phyloP scores from a whole-genome alignment of 1,140 invertebrate genomes.

The Eulimnadia texana region DNA sequence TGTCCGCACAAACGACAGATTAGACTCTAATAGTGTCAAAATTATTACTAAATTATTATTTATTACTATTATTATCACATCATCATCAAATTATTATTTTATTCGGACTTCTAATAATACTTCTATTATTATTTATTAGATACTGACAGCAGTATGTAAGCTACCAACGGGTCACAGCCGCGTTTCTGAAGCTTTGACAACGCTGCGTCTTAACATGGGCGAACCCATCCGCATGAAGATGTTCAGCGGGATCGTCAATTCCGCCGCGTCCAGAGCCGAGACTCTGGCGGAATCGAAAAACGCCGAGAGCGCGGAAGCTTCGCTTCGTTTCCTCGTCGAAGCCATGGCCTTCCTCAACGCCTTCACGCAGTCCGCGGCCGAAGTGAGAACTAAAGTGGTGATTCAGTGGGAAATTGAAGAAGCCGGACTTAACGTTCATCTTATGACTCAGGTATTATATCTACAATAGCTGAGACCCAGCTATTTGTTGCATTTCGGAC shows the following conservation, averaged over 20 bases:
- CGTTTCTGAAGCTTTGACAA: constrained; percentile 79
- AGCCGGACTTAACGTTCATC: constrained; percentile 9
- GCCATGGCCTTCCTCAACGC: constrained; percentile 11
- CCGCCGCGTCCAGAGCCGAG: constrained; percentile 18
- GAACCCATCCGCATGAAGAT: constrained; percentile 42
- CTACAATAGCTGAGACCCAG: neutral
- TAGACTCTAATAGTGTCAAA: too few species aligned
- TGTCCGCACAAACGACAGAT: too few species aligned
- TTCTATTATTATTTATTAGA: neutral
- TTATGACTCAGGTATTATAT: constrained; percentile 2
- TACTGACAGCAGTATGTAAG: constrained; percentile 13
- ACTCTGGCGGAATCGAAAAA: constrained; percentile 13
- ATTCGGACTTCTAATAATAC: constrained; percentile 1
- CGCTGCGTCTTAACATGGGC: constrained; percentile 68
- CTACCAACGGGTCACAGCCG: constrained; percentile 29
- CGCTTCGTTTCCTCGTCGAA: constrained; percentile 13
- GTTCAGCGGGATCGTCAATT: constrained; percentile 20
- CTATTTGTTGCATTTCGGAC: too few species aligned
- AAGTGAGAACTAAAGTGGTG: constrained; percentile 13
- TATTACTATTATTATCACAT: too few species aligned
- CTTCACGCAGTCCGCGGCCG: constrained; percentile 4
- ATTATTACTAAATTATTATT: too few species aligned
- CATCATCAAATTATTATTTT: too few species aligned
- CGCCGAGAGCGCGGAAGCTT: neutral
- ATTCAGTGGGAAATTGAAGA: constrained; percentile 14